Evolutionary conservation across 2,888 invertebrate genomes (phyloP).

Genomic region (Tribolium freemani): DNA sequence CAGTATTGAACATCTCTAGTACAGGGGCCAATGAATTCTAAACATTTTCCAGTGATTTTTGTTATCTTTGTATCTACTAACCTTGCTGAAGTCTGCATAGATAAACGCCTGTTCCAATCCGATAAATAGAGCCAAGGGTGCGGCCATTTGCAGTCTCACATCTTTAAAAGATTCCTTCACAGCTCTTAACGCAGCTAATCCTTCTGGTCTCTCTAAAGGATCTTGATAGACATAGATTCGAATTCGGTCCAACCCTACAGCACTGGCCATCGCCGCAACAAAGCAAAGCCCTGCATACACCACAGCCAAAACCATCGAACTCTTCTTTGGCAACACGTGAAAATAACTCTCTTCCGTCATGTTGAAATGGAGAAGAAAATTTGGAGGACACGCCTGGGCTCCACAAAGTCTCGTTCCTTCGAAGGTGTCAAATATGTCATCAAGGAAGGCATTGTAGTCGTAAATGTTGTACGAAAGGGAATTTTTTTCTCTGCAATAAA

Average conservation of each 20-base stretch:
- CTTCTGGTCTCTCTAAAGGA: conserved; percentile 66
- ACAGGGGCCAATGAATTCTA: no score
- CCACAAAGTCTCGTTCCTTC: conserved; percentile 74
- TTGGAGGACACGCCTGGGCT: conserved; percentile 71
- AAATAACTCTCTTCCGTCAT: conserved; percentile 48
- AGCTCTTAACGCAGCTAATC: conserved; percentile 68
- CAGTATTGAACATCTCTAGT: no score
- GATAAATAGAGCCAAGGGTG: conserved; percentile 84
- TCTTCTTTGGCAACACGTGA: conserved; percentile 62
- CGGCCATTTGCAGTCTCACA: conserved; percentile 77
- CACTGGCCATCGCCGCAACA: conserved; percentile 65
- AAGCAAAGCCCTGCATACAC: conserved; percentile 67
- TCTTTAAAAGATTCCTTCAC: conserved; percentile 73
- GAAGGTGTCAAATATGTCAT: conserved; percentile 71
- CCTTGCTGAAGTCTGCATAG: conserved; percentile 86
- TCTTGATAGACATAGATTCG: conserved; percentile 73
- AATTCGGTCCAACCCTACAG: conserved; percentile 69
- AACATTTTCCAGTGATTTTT: no score
- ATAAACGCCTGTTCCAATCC: conserved; percentile 90
- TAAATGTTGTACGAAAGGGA: conserved; percentile 39
- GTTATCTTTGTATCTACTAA: conserved; percentile 57
- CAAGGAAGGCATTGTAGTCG: conserved; percentile 62
- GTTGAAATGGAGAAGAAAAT: conserved; percentile 43
- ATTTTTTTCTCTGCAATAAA: conserved; percentile 5
- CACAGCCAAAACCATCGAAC: conserved; percentile 64